A percentile compares a stretch with the other conserved stretches of the same genome.
These are phyloP conservation scores for Noctuana brunneofusca DNA, from an alignment of 2,888 invertebrate genomes.

Conservation along the genomic window DNA sequence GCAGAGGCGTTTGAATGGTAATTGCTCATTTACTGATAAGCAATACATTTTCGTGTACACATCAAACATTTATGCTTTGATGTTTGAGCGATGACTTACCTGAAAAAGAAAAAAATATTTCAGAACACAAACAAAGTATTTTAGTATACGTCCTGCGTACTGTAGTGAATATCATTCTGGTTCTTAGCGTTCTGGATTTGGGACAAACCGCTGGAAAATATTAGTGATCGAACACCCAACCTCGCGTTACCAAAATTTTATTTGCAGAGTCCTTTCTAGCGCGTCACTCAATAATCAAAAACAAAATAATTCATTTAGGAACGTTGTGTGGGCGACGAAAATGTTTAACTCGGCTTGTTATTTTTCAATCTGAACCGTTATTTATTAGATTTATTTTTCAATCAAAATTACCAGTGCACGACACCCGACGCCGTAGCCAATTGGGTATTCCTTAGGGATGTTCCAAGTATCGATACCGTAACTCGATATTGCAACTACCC, in stretches of 20 bases:
- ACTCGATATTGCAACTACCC: not conserved
- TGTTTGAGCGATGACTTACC: constrained; percentile 9
- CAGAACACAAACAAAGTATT: not conserved
- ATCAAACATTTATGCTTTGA: not conserved
- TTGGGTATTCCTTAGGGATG: not conserved
- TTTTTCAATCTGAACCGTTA: constrained; percentile 12
- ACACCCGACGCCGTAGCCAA: not conserved
- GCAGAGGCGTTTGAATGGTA: constrained; percentile 13
- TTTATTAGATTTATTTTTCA: constrained; percentile 12
- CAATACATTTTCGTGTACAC: not conserved
- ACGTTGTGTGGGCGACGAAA: no score
- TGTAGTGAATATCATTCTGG: no score
- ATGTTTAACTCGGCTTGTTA: constrained; percentile 1
- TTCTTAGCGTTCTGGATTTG: no score
- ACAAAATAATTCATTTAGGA: no score
- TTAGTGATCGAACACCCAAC: no score
- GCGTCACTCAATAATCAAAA: no score
- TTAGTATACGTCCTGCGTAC: no score
- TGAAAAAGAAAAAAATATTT: constrained; percentile 15
- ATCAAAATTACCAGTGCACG: not conserved
- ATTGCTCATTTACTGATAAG: constrained; percentile 23
- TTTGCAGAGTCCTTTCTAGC: no score
- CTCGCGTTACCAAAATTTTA: no score
- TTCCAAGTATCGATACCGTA: not conserved
- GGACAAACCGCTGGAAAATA: no score